Evolutionary conservation across 2,113 vertebrate genomes (phyloP).

Genomic region (Otocyon megalotis): DNA sequence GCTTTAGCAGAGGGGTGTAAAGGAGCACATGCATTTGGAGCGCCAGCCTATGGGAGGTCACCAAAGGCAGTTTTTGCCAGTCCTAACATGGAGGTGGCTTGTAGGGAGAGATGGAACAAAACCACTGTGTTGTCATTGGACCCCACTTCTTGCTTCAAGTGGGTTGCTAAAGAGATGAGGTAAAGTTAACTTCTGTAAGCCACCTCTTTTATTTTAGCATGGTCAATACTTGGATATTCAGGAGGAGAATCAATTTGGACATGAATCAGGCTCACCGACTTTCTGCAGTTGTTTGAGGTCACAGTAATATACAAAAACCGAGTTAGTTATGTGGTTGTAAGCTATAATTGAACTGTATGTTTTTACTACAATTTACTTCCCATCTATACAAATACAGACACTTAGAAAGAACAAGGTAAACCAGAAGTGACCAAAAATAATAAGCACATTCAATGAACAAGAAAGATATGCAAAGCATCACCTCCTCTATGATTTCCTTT

Average conservation of each 20-base stretch:
- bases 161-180: neutral
- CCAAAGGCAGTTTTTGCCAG: neutral
- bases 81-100: neutral
- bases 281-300: neutral
- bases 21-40: neutral
- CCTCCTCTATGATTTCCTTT: neutral
- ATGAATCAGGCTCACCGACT: neutral
- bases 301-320: neutral
- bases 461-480: neutral
- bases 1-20: neutral
- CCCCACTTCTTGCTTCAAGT: neutral
- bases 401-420: neutral
- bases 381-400: neutral
- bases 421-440: neutral
- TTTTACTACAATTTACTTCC: neutral
- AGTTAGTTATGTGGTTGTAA: neutral
- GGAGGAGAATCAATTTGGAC: neutral
- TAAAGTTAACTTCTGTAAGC: neutral
- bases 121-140: neutral
- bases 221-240: neutral
- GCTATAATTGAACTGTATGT: neutral
- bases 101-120: neutral
- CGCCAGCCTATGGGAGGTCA: neutral
- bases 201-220: neutral
- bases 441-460: slow-evolving; percentile 7